Conservation (phyloP, 2,888 invertebrate species). For the Salticus scenicus region DNA sequence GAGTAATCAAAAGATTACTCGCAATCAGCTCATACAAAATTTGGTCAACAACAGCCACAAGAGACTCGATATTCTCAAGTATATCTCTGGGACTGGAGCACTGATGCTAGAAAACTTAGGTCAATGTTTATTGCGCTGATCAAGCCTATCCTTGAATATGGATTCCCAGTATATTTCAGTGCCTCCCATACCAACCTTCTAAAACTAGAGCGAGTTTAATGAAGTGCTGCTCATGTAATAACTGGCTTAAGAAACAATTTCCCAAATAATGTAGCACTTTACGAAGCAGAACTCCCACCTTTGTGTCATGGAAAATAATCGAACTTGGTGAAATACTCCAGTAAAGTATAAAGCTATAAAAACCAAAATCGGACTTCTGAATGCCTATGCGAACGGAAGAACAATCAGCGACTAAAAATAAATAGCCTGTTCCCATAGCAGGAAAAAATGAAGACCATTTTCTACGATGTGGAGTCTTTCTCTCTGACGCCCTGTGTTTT, state of each 20-base stretch:
- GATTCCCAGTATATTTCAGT: background rate
- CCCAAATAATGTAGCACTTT: background rate
- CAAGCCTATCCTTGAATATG: constrained; percentile 1
- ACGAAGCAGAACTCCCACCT: constrained; percentile 17
- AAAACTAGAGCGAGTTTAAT: background rate
- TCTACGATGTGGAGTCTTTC: background rate
- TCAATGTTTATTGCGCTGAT: background rate
- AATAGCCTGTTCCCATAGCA: background rate
- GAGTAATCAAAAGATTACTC: background rate
- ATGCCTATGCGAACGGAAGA: background rate
- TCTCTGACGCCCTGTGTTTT: background rate
- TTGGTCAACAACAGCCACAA: constrained; percentile 5
- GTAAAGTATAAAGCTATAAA: constrained; percentile 15
- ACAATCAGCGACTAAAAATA: background rate
- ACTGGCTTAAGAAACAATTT: background rate
- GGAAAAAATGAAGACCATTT: background rate
- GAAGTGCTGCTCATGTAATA: background rate
- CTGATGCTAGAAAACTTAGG: constrained; percentile 5
- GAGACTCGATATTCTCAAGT: constrained; percentile 14
- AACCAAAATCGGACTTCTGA: constrained; percentile 22
- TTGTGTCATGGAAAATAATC: background rate
- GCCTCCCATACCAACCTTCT: background rate
- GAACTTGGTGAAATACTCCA: constrained; percentile 2
- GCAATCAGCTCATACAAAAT: constrained; percentile 10
- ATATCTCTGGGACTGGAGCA: constrained; percentile 8